These are phyloP conservation scores for Drosophila glabriapex DNA, from an alignment of 2,888 invertebrate species.

Conservation along the genomic window DNA sequence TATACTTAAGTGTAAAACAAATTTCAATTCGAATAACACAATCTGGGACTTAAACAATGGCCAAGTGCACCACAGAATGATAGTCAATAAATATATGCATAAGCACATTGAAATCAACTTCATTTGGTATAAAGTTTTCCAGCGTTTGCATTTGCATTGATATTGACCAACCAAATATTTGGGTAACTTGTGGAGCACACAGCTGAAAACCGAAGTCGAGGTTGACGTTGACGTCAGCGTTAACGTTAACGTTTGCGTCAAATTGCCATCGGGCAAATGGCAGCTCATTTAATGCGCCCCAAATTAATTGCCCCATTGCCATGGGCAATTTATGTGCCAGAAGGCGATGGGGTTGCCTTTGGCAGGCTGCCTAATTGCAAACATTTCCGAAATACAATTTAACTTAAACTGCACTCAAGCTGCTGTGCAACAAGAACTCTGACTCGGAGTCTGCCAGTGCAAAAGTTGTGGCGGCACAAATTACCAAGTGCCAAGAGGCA, in stretches of 20 bases:
- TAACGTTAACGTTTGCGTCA: constrained; percentile 23
- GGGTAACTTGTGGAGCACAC: constrained; percentile 26
- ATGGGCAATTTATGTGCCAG: constrained; percentile 68
- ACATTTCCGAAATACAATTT: constrained; percentile 82
- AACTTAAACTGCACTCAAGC: constrained; percentile 82
- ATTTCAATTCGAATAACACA: not conserved
- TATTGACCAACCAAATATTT: constrained; percentile 16
- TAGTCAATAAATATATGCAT: not conserved
- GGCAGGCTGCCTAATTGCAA: constrained; percentile 82
- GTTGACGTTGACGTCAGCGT: constrained; percentile 22
- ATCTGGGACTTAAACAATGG: not conserved
- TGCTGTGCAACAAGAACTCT: constrained; percentile 40
- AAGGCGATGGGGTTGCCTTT: constrained; percentile 56
- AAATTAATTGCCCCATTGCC: constrained; percentile 78
- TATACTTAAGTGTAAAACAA: not conserved
- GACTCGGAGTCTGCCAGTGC: constrained; percentile 11
- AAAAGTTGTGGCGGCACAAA: constrained; percentile 73
- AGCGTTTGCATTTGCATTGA: not conserved
- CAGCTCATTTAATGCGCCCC: constrained; percentile 77
- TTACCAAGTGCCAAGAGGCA: constrained; percentile 71
- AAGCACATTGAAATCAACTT: not conserved
- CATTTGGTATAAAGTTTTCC: not conserved
- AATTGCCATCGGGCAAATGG: constrained; percentile 49
- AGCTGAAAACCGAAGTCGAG: constrained; percentile 8
- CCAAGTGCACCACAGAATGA: not conserved